Evolutionary conservation across 2,113 vertebrate genomes (phyloP), one percentile per base, ranked within the genome.

Genomic region (Tapirus terrestris): DNA sequence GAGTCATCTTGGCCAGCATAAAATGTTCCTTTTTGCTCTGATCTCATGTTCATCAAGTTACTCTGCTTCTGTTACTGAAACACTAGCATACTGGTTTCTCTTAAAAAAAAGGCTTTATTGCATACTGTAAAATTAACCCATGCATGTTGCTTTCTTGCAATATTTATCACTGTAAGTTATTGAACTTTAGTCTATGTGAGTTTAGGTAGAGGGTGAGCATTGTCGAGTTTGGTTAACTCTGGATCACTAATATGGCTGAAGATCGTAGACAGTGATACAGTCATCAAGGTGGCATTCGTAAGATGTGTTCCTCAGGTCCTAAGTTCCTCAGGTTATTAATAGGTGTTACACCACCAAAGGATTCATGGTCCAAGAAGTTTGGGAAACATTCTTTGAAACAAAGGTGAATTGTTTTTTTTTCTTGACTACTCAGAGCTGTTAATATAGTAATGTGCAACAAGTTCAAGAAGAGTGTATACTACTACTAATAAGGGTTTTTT

Each of bases 71-170:
- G 61, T 83, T 76, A 25, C 43, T 88, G 81, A 93, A 90, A 94
- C 18, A 86, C 25, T 75, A 96, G n/a, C 43, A 75, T 45, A 82
- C 79, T 96, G 31, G 29, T 91, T 91, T 93, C 81, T 94, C 96
- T 39, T 16, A 82, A 73, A 58, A 61, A 68, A 80, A 75, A 65
- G 36, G 5, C 8, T 93, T 70, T 95, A 65, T 87, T 68, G 48
- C 16, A 51, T 76, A 63, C 16, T 33, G 70, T 79, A 87, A 95
- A 92, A 72, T 86, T 86, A 84, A 84, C 56, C 80, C 31, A 21
- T 36, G 17, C 9, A 14, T 90, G n/a, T 63, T 94, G 11, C 70
- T 94, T 83, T 70, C 73, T 88, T 58, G 4, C 93, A 93, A 51
- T 91, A 63, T 70, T 90, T 86, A 63, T n/a, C 51, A 75, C 39